phyloP scores from a whole-genome alignment of 2,888 invertebrate genomes.

The Pollenia labialis region DNA sequence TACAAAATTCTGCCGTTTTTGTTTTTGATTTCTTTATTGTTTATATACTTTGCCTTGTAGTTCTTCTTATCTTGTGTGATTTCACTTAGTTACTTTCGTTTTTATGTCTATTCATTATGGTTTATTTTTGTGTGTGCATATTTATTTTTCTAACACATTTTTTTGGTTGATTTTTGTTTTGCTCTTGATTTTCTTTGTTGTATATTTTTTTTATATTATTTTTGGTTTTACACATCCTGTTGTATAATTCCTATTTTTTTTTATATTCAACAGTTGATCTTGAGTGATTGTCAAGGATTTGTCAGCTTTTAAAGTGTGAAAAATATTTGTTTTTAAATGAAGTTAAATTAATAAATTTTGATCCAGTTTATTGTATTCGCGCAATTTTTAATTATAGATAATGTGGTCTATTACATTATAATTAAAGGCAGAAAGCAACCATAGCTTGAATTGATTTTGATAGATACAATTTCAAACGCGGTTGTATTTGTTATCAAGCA shows the following conservation, averaged over 20 bases:
- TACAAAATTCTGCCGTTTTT: not conserved
- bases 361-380: too few relatives aligned
- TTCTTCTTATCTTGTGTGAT: constrained; percentile 39
- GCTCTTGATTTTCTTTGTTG: constrained; percentile 51
- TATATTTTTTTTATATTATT: constrained; percentile 2
- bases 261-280: constrained; percentile 37
- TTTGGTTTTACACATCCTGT: constrained; percentile 40
- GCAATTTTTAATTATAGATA: too few relatives aligned
- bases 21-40: not conserved
- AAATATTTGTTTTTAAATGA: too few relatives aligned
- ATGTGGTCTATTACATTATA: too few relatives aligned
- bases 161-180: constrained; percentile 40
- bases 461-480: too few relatives aligned
- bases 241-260: not conserved
- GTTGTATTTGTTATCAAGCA: too few relatives aligned
- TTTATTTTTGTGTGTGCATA: not conserved
- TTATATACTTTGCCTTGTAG: constrained; percentile 2
- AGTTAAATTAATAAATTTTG: too few relatives aligned
- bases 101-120: constrained; percentile 28
- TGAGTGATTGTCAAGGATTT: constrained; percentile 19
- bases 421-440: too few relatives aligned
- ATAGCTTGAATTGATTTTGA: too few relatives aligned
- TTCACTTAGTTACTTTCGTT: constrained; percentile 50
- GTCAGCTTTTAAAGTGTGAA: too few relatives aligned
- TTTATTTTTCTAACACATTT: not conserved